Evolutionary conservation across 2,113 vertebrate species (phyloP).

Genomic region (Sprattus sprattus): DNA sequence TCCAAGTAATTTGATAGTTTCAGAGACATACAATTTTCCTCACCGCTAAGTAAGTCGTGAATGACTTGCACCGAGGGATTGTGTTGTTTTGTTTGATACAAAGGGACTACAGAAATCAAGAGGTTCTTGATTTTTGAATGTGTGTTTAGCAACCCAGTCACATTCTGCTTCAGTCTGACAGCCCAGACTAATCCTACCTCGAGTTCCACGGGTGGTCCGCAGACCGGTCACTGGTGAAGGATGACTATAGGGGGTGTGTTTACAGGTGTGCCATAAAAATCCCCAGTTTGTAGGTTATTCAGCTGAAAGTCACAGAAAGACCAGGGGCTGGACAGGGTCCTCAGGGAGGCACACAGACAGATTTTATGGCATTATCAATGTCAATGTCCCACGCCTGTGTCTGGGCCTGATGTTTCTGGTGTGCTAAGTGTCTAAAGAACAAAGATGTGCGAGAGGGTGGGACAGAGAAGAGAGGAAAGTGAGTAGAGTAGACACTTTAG

Average conservation of each 20-base stretch:
- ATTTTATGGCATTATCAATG: not conserved
- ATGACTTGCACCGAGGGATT: not conserved
- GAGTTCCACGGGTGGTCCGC: not conserved
- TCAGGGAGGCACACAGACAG: not conserved
- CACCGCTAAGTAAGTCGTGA: not conserved
- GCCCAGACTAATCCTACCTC: not conserved
- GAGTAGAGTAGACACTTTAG: not conserved
- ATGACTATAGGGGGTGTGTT: not conserved
- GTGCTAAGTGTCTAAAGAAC: not conserved
- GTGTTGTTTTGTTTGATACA: not conserved
- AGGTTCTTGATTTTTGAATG: too few species aligned
- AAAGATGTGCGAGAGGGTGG: not conserved
- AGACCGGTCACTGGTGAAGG: not conserved
- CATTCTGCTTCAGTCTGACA: not conserved
- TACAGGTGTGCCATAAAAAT: conserved; percentile 1
- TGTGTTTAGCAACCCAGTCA: not conserved
- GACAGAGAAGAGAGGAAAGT: not conserved
- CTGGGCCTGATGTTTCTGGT: not conserved
- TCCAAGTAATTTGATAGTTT: not conserved
- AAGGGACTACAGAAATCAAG: not conserved
- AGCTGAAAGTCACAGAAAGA: not conserved
- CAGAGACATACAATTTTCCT: not conserved
- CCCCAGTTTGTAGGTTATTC: not conserved
- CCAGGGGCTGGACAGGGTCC: not conserved
- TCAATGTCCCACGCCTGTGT: not conserved